Base-by-base conservation (phyloP, 2,797 vertebrate species). In the Propithecus perrieri region DNA sequence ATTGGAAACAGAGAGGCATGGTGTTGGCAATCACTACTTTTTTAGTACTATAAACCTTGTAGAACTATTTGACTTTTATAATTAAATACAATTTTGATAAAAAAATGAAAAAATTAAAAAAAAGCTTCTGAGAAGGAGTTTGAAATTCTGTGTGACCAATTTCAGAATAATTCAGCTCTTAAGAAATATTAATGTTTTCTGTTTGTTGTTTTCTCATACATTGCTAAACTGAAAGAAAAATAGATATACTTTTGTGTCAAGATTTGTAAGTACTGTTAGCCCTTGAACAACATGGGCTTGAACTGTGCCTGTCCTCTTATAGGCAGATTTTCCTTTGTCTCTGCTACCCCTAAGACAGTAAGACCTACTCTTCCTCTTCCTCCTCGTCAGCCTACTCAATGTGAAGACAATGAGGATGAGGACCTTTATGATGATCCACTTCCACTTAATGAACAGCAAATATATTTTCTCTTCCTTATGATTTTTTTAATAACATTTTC, bases 241-340 rank as follows among this genome's bases (percentile, higher is more conserved):
- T 84, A 93, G 79, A n/a, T 90, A 85, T 15, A 85, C 28, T 97
- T 96, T 72, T 81, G 7, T 93, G 75, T 97, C 79, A 89, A 43
- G 53, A 96, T 85, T 89, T 95, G 13, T 76, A 89, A 95, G 65
- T 67, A 26, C 24, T 38, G 48, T 79, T 38, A 50, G 53, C 22
- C n/a, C 7, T 26, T 38, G 50, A 24, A 55, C 50, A 79, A 53
- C 76, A 26, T 15, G 22, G 50, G 7, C 26, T 78, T 55, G 75
- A 78, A 78, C 50, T 78, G 22, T 7, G 22, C n/a, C n/a, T n/a
- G 20, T 35, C 22, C 24, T 55, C n/a, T 24, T 8, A 35, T 3
- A 26, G 75, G 24, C n/a, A 26, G n/a, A 38, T 26, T 55, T 26
- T 78, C 50, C 35, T 78, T 22, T 2, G 0, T n/a, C 7, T 55